Conservation (phyloP, 2,888 invertebrate species). For the Ochropleura plecta region DNA sequence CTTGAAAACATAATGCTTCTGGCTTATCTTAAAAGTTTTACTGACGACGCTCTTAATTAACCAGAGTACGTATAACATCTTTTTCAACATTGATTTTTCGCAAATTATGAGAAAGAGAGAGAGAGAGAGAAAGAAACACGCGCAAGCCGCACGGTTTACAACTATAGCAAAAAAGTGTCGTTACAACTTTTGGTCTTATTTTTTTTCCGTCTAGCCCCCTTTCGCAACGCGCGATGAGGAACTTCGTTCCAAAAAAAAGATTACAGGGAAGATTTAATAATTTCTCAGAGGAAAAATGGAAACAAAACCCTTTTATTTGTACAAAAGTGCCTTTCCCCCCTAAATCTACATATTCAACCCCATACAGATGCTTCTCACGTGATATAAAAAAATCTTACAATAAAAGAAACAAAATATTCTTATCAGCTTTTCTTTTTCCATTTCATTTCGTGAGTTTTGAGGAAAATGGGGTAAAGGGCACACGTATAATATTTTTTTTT, state of each 20-base stretch:
- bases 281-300: background rate
- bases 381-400: background rate
- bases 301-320: background rate
- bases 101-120: background rate
- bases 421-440: conserved; percentile 3
- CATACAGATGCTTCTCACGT: conserved; percentile 2
- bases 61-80: background rate
- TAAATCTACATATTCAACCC: conserved; percentile 7
- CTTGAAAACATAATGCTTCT: background rate
- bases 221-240: too few relatives aligned
- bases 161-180: too few relatives aligned
- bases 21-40: background rate
- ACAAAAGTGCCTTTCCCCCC: background rate
- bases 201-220: too few relatives aligned
- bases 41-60: background rate
- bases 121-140: too few relatives aligned
- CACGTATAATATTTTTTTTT: background rate
- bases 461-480: conserved; percentile 20
- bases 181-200: too few relatives aligned
- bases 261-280: background rate
- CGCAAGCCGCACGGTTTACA: too few relatives aligned
- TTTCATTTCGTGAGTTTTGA: conserved; percentile 1
- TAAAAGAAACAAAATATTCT: conserved; percentile 12
- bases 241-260: conserved; percentile 10
- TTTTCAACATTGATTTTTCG: background rate